Evolutionary conservation across 2,888 invertebrate genomes (phyloP), one percentile per base, ranked within the genome.

Genomic region (Meiosimyza decipiens): DNA sequence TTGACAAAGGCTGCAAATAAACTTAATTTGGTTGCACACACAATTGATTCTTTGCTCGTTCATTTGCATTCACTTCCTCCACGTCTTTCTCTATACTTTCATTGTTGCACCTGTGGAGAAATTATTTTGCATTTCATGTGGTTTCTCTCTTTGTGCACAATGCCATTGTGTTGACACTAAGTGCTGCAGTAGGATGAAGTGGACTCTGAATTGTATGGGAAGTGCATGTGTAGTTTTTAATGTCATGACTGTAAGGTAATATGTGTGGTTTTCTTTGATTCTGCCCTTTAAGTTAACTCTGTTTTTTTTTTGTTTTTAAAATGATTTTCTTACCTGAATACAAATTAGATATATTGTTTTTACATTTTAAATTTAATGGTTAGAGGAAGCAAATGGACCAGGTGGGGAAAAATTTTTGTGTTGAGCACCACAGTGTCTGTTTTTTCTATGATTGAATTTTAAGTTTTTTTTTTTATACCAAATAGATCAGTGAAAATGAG

Each of bases 1-100:
- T 69, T 71, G 72, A 74, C 74, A 74, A 71, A 70, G 72, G 73
- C 73, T 74, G 63, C 74, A 71, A 81, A 78, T 81, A 81, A 83
- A 84, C 84, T 83, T 84, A 83, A 84, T 84, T 84, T 83, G 81
- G 83, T 84, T 83, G 6, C 40, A 82, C 83, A 84, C 83, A 84
- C 83, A 84, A 84, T 84, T 84, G 83, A 84, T 82, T 84, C 80
- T 80, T 80, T 82, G 79, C 75, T 74, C 76, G 54, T 50, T 59
- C 54, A 5, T 28, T 16, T 22, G 51, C 52, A 40, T 13, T 33
- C 33, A 18, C 55, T 33, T 11, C 16, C 40, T 6, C 60, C 55
- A 1, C 64, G 12, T 33, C 15, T 12, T 7, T 49, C 40, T 18
- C 40, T 33, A 11, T 12, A 3, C 50, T 13, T 62, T 50, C 11